A percentile compares a stretch with the other conserved stretches of the same genome.
Evolutionary conservation across 2,113 vertebrate genomes (phyloP).

Genomic region (Sturnus vulgaris): DNA sequence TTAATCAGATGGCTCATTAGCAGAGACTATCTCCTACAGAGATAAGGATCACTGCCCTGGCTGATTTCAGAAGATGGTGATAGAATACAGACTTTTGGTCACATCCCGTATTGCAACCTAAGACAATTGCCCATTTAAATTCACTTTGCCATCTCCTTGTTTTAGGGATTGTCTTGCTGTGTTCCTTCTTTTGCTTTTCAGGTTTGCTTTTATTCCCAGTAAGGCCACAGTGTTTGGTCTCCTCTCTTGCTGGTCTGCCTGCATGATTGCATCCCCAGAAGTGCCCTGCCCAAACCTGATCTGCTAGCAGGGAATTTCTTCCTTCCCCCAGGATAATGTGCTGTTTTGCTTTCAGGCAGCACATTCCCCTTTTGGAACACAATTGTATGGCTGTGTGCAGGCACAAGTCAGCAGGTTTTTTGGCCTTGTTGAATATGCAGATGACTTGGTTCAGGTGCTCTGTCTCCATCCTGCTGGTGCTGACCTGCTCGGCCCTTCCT

Average conservation of each 20-base stretch:
- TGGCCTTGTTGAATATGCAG: background rate
- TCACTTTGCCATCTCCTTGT: background rate
- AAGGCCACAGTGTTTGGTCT: background rate
- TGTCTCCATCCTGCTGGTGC: background rate
- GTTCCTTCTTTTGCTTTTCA: background rate
- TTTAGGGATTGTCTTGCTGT: background rate
- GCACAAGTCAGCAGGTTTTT: background rate
- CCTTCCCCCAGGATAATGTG: background rate
- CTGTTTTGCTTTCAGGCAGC: background rate
- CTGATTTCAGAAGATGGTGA: too few relatives aligned
- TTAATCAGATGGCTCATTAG: too few relatives aligned
- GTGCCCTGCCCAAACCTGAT: background rate
- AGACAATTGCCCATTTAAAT: background rate
- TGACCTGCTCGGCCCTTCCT: background rate
- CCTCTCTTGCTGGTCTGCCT: background rate
- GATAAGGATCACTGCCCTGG: too few relatives aligned
- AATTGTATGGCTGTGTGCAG: background rate
- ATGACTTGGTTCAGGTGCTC: background rate
- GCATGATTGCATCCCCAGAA: fast-evolving
- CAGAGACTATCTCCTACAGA: too few relatives aligned
- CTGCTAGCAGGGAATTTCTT: background rate
- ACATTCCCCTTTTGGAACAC: background rate
- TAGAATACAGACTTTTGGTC: too few relatives aligned
- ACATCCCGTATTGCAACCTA: too few relatives aligned
- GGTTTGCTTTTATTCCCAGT: background rate